Evolutionary conservation across 2,797 vertebrate genomes (phyloP), one percentile per base, ranked within the genome.

Genomic region (Pachyuromys duprasi): DNA sequence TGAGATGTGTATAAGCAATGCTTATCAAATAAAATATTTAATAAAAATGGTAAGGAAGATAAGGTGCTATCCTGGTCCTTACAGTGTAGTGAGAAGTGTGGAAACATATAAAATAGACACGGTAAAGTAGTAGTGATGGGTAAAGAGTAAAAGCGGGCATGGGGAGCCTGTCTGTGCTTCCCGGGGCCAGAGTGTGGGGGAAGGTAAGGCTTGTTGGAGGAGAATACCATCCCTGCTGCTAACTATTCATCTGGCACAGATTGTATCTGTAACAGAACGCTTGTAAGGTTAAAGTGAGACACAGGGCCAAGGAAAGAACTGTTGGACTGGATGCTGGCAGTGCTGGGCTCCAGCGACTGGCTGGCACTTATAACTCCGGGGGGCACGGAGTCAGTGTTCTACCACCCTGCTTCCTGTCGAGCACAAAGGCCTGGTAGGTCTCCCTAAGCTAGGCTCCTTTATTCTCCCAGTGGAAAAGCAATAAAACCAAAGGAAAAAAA

Each of bases 401-500:
- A 95, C 22, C 75, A 67, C 65, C 65, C 49, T 81, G 86, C 53
- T 93, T 91, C 88, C 55, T 69, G 18, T 89, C 57, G 67, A 89
- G 6, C 28, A 76, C n/a, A 36, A 88, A 87, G 53, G 49, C 60
- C 82, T 87, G 36, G 60, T 70, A 91, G 57, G 33, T 70, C 62
- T 94, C 45, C 63, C 90, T 82, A 88, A 93, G 60, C 1, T 65
- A 84, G 65, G 36, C 67, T 89, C 86, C 42, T 86, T 91, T 92
- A 83, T 79, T n/a, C 63, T 69, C 39, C 94, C n/a, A 3, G 55
- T 90, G 67, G 74, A 72, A 96, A 90, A 94, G 89, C 93, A 95
- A 86, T 91, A 92, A 92, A 93, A 78, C 28, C 39, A 74, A 92
- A 78, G 91, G 28, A 33, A n/a, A 93, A 83, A 90, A 33, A 33